Evolutionary conservation across 1,140 invertebrate genomes (phyloP).

Genomic region (Caenorhabditis tropicalis): DNA sequence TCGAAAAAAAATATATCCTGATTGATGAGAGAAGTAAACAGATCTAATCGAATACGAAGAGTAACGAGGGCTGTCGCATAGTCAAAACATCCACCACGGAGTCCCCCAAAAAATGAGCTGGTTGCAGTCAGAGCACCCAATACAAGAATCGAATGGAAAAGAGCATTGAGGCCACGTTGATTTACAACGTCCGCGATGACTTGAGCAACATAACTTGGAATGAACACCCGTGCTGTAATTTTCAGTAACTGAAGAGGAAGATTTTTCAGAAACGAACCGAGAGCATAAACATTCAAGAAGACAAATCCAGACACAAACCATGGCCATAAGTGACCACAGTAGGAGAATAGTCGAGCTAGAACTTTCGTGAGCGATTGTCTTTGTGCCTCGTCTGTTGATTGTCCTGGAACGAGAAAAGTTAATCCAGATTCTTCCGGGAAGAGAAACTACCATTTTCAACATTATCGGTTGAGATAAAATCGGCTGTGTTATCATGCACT

Average conservation of each 20-base stretch:
- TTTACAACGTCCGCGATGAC: constrained; percentile 60
- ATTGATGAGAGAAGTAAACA: constrained; percentile 59
- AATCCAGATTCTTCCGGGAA: background rate
- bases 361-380: background rate
- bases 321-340: constrained; percentile 45
- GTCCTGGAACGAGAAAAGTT: background rate
- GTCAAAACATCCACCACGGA: constrained; percentile 62
- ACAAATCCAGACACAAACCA: constrained; percentile 61
- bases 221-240: constrained; percentile 62
- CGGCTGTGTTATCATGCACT: background rate
- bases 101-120: constrained; percentile 59
- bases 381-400: background rate
- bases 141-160: constrained; percentile 48
- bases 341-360: background rate
- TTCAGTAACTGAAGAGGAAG: too few species aligned
- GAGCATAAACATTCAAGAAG: constrained; percentile 60
- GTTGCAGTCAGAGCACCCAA: constrained; percentile 48
- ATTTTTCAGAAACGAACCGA: constrained; percentile 53
- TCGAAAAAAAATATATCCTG: constrained; percentile 67
- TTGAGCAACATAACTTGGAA: constrained; percentile 58
- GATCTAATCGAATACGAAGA: constrained; percentile 57
- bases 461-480: background rate
- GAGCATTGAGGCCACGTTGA: constrained; percentile 22
- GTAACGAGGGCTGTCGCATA: constrained; percentile 61
- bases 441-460: background rate